These are phyloP conservation scores for Urosaurus nigricauda DNA, from an alignment of 2,797 vertebrate genomes.

Conservation along the genomic window DNA sequence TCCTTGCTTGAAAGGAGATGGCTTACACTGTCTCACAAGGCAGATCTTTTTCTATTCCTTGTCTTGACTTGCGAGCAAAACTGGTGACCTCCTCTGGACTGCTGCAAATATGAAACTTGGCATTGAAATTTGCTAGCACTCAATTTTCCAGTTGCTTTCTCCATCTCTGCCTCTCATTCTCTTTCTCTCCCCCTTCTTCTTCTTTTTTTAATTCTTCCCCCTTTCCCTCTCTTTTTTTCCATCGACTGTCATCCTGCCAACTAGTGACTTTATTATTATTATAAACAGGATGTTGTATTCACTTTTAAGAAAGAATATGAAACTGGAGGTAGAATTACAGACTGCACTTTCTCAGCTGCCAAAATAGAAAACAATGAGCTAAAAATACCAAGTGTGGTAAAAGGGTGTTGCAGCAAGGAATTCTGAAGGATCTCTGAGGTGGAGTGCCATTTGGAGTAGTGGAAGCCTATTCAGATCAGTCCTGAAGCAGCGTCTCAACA, in stretches of 20 bases:
- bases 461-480: conserved; percentile 52
- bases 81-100: conserved; percentile 81
- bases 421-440: conserved; percentile 70
- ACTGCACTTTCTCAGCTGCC: conserved; percentile 81
- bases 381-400: conserved; percentile 80
- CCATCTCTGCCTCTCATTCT: conserved; percentile 65
- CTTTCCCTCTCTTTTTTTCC: conserved; percentile 38
- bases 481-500: not conserved
- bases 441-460: conserved; percentile 58
- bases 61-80: conserved; percentile 76
- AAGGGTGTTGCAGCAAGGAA: conserved; percentile 75
- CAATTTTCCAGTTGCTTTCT: conserved; percentile 85
- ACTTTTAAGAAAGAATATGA: conserved; percentile 86
- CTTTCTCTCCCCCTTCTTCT: not conserved
- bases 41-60: conserved; percentile 77
- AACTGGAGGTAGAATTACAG: conserved; percentile 85
- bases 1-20: conserved; percentile 59
- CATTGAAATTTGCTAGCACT: conserved; percentile 84
- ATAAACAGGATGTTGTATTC: conserved; percentile 87
- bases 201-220: not conserved
- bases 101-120: conserved; percentile 85
- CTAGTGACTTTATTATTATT: conserved; percentile 87
- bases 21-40: conserved; percentile 71
- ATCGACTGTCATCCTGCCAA: conserved; percentile 82
- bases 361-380: conserved; percentile 86